Evolutionary conservation across 2,113 vertebrate genomes (phyloP), one percentile per base, ranked within the genome.

Genomic region (Cynopterus brachyotis): DNA sequence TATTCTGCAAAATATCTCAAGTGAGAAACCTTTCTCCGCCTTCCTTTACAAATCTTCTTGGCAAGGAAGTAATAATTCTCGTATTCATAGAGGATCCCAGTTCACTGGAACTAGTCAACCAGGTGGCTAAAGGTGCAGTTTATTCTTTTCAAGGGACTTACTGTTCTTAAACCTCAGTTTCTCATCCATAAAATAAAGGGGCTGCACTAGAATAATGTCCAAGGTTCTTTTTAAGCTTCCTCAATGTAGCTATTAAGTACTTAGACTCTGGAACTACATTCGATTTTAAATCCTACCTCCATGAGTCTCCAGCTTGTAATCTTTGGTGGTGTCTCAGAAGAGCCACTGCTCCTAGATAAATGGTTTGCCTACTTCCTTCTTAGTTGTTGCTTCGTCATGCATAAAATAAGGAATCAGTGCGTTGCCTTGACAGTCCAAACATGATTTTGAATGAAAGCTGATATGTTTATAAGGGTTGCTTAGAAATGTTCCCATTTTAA

Each of bases 231-330:
- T 28, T 9, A 45, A 76, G 40, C 4, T 28, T 16, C 26, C 6
- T 1, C 15, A 45, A 19, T 35, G 3, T 50, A 67, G 30, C 11
- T 32, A 28, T 12, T n/a, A 50, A 67, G 3, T 4, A 0, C 32
- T 40, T 32, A 4, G 22, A 6, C 64, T 75, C 30, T 45, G 32
- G n/a, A 66, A 53, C 4, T 24, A 19, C 9, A 37, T 59, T 72
- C 62, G 20, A 2, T n/a, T 60, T 95, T 89, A 70, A n/a, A 20
- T 37, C 11, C 13, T 22, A 7, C 55, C 28, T 90, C 37, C 0
- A 4, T 1, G 42, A 15, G 9, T 64, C 24, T 88, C 62, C 16
- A 53, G 32, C 60, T 45, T 59, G 35, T 69, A 75, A 30, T 24
- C 7, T 32, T 70, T 32, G 5, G 0, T 7, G 11, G 7, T 45